These are phyloP conservation scores for Zaprionus ornatus DNA, from an alignment of 1,140 invertebrate genomes.

Conservation along the genomic window DNA sequence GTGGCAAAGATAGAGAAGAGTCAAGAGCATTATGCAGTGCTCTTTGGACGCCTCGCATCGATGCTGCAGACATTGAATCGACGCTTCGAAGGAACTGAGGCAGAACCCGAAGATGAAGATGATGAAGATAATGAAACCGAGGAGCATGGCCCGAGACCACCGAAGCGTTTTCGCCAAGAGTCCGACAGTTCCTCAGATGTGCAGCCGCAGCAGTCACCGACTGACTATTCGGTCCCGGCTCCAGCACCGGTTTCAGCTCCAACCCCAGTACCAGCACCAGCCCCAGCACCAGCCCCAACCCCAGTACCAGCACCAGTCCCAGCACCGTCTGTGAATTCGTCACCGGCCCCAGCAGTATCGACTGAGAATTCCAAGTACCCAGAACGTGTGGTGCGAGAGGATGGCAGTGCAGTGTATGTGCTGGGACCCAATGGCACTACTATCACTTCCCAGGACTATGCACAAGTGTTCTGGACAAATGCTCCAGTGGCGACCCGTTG, in stretches of 20 bases:
- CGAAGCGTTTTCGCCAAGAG: background rate
- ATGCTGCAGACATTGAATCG: conserved; percentile 54
- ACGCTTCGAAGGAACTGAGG: conserved; percentile 48
- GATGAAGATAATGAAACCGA: background rate
- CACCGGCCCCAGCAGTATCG: too few species aligned
- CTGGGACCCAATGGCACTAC: conserved; percentile 81
- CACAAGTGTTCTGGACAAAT: conserved; percentile 72
- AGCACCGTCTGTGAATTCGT: too few species aligned
- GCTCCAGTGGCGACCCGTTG: conserved; percentile 77
- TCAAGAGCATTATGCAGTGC: conserved; percentile 44
- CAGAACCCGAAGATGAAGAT: conserved; percentile 4
- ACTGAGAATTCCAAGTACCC: conserved; percentile 38
- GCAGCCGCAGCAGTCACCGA: background rate
- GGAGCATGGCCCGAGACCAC: background rate
- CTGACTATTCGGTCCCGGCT: background rate
- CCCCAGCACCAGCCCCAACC: too few species aligned
- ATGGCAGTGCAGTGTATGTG: conserved; percentile 46
- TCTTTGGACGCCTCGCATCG: conserved; percentile 36
- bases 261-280: background rate
- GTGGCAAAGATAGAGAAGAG: conserved; percentile 57
- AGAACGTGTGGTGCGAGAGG: conserved; percentile 12
- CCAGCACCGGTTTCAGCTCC: background rate
- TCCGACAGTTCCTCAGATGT: background rate
- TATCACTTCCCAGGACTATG: conserved; percentile 59
- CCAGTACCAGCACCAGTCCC: too few species aligned